Base-by-base conservation (phyloP, 1,140 invertebrate genomes). In the Copidosoma floridanum region DNA sequence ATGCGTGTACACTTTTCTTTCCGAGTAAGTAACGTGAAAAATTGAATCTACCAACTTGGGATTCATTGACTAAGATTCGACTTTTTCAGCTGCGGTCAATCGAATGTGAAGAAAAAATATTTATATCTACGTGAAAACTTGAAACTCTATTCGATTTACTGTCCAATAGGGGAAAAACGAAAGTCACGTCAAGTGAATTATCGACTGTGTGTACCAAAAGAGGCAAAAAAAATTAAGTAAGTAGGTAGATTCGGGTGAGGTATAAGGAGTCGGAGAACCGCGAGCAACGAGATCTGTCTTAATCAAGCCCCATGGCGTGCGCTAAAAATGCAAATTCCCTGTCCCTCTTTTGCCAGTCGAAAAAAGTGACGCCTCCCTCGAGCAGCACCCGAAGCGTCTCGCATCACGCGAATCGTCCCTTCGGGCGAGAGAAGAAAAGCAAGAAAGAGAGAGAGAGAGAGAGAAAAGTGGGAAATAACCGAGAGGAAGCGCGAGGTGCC, bases 311-410 rank as follows among this genome's bases (percentile, higher is more conserved):
- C 23, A 61, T 57, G 63, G 32, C 54, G 62, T 68, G 57, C 65
- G 63, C 65, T 71, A 66, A 69, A 71, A 71, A 71, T 71, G 69
- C 67, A 69, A 71, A 71, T 71, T 66, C 41, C 61, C 64, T 2
- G 6, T 8, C 29, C 29, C 29, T 12, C 6, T 12, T 8, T 12
- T 8, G 29, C 29, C 29, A 6, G 29, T 50, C 24, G 40, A 55
- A 57, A 56, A 57, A 26, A 23, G 40, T 4, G 23, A 12, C 12
- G 11, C 41, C n/a, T n/a, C n/a, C n/a, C n/a, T n/a, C n/a, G n/a
- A n/a, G n/a, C n/a, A n/a, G n/a, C n/a, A n/a, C n/a, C n/a, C n/a
- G n/a, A n/a, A n/a, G n/a, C n/a, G n/a, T n/a, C n/a, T n/a, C n/a
- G 20, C 32, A 37, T 35, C 40, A 27, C 41, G 57, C 43, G 20